A percentile compares a stretch with the other conserved stretches of the same genome.
Evolutionary conservation across 2,888 invertebrate genomes (phyloP).

Genomic region (Masnerella sp.): DNA sequence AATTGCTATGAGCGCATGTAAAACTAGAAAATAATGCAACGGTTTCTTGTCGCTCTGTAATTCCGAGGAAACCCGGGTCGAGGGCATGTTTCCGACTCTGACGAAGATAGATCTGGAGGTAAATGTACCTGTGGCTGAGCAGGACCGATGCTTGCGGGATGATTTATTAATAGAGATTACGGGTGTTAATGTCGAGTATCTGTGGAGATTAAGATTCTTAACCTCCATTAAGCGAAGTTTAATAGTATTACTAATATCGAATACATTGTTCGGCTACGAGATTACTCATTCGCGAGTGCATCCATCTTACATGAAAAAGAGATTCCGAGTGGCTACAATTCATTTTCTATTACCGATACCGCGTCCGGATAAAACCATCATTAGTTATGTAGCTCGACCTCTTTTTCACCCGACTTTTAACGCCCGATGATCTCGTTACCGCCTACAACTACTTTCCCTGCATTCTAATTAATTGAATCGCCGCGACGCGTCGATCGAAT

Average conservation of each 20-base stretch:
- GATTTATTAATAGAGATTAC: constrained; percentile 55
- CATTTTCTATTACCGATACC: neutral
- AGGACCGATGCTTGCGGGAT: constrained; percentile 29
- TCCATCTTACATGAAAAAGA: constrained; percentile 10
- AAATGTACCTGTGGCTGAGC: constrained; percentile 39
- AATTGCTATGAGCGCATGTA: neutral
- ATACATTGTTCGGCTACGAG: constrained; percentile 28
- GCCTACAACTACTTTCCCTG: too few relatives aligned
- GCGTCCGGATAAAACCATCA: constrained; percentile 5
- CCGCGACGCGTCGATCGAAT: too few relatives aligned
- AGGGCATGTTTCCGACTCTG: constrained; percentile 18
- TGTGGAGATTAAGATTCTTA: constrained; percentile 42
- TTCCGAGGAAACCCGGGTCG: neutral
- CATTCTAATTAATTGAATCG: too few relatives aligned
- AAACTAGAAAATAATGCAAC: constrained; percentile 19
- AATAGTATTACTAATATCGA: constrained; percentile 38
- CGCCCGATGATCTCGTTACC: too few relatives aligned
- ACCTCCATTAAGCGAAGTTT: constrained; percentile 47
- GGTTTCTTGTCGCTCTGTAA: neutral
- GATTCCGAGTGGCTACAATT: constrained; percentile 9
- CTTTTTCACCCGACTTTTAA: too few relatives aligned
- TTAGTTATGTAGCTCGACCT: neutral
- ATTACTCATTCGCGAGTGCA: constrained; percentile 25
- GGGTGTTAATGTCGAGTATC: constrained; percentile 51
- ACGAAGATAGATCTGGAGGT: constrained; percentile 33